Percentiles rank a stretch among this genome's conserved stretches.
Evolutionary conservation across 2,888 invertebrate genomes (phyloP).

Genomic region (Drosophila differens): DNA sequence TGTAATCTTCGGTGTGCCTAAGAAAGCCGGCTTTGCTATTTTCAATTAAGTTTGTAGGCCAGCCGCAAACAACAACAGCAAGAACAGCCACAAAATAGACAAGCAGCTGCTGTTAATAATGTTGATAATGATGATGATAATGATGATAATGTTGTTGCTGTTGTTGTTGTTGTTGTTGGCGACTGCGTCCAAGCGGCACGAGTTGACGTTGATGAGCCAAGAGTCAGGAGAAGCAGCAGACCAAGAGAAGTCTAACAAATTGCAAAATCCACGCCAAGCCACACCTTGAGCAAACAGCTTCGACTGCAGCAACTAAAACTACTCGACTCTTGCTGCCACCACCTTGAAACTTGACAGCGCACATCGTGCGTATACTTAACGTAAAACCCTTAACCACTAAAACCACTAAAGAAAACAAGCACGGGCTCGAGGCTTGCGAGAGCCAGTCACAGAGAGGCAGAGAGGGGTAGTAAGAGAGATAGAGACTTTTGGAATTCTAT

Average conservation of each 20-base stretch:
- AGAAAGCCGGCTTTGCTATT: slow-evolving; percentile 19
- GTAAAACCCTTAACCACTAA: slow-evolving; percentile 77
- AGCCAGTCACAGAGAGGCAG: background rate
- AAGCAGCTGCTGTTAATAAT: slow-evolving; percentile 73
- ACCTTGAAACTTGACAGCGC: slow-evolving; percentile 60
- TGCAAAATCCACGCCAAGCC: slow-evolving; percentile 78
- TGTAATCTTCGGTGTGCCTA: background rate
- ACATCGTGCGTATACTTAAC: slow-evolving; percentile 78
- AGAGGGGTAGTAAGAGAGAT: background rate
- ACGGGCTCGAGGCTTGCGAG: background rate
- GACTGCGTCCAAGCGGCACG: slow-evolving; percentile 51
- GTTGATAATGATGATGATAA: slow-evolving; percentile 60
- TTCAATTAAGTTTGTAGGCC: slow-evolving; percentile 79
- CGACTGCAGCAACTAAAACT: slow-evolving; percentile 41
- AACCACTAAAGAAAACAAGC: slow-evolving; percentile 73
- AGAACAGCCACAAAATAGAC: slow-evolving; percentile 50
- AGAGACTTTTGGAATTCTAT: slow-evolving; percentile 29
- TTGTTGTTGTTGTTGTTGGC: slow-evolving; percentile 39
- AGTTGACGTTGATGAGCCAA: background rate
- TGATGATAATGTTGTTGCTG: slow-evolving; percentile 28
- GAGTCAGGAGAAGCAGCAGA: background rate
- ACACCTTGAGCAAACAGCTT: slow-evolving; percentile 70
- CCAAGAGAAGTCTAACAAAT: slow-evolving; percentile 76
- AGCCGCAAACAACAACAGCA: slow-evolving; percentile 57
- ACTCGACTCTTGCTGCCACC: slow-evolving; percentile 27